Evolutionary conservation across 2,797 vertebrate genomes (phyloP), one percentile per base, ranked within the genome.

Genomic region (Hypotaenidia philippensis): DNA sequence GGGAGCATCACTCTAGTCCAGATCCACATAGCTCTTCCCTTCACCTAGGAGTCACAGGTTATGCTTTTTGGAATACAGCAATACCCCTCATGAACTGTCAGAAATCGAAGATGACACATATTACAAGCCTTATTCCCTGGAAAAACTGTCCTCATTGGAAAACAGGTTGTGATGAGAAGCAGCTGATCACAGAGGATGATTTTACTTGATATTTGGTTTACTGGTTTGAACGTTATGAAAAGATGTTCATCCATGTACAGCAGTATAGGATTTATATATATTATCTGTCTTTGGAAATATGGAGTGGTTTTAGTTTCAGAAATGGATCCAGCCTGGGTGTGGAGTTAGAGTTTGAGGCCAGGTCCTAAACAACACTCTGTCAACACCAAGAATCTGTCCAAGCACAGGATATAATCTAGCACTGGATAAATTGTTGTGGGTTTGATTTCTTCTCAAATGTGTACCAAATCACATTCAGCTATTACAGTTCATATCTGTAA

Each of bases 91-190:
- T 31, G 64, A 93, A 49, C 47, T 64, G 64, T 26, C 83, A 93
- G 75, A 90, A 91, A 74, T 72, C 74, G 80, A 76, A 93, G 59
- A 83, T 10, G n/a, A 89, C 60, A 61, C 21, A 15, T 59, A 76
- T 63, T 59, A 88, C 40, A 84, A 69, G 52, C 23, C 81, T 68
- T 75, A 41, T 70, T 71, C 75, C 44, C 14, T 2, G 5, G 36
- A 22, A 52, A 47, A 64, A 49, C 25, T 47, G 49, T 50, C 60
- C 40, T 77, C 53, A 40, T 19, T 44, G 41, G 41, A 44, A 44
- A 44, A 44, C 41, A 19, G 41, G 18, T 44, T 44, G 41, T 44
- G 41, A 85, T 59, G 53, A 74, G 89, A 44, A 66, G 25, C 64
- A 52, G 29, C 53, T 68, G 49, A 83, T 68, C 64, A 59, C 59